Percentiles rank a stretch among this genome's conserved stretches.
These are phyloP conservation scores for Drosophila athabasca DNA, from an alignment of 1,140 invertebrate genomes.

Conservation along the genomic window DNA sequence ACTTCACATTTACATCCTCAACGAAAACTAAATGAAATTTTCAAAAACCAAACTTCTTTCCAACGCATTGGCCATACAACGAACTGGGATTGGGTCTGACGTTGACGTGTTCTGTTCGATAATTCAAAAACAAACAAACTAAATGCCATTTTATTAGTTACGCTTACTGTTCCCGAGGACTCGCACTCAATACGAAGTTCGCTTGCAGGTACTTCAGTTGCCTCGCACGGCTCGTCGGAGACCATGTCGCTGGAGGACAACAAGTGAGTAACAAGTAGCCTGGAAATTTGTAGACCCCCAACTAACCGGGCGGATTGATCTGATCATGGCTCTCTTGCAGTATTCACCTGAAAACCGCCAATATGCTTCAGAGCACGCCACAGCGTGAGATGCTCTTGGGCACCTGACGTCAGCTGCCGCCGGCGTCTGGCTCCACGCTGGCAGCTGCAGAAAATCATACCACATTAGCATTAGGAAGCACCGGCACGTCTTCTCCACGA, in stretches of 20 bases:
- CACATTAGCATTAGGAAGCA: constrained; percentile 26
- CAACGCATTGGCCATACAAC: constrained; percentile 58
- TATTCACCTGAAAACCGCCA: constrained; percentile 78
- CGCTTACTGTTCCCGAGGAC: constrained; percentile 83
- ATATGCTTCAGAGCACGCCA: constrained; percentile 76
- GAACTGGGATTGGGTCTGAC: constrained; percentile 55
- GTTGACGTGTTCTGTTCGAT: constrained; percentile 25
- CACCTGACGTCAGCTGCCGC: constrained; percentile 76
- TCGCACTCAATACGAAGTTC: constrained; percentile 83
- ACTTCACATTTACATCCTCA: constrained; percentile 41
- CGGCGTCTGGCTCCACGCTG: constrained; percentile 36
- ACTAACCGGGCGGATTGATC: not conserved
- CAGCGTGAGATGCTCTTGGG: constrained; percentile 72
- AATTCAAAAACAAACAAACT: constrained; percentile 30
- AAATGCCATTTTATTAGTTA: constrained; percentile 73
- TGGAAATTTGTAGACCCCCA: too few species aligned
- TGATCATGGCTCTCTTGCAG: constrained; percentile 29
- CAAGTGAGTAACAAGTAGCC: constrained; percentile 61
- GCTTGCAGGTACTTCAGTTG: constrained; percentile 83
- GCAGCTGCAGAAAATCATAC: constrained; percentile 45
- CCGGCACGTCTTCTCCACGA: constrained; percentile 38
- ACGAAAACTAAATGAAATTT: constrained; percentile 68
- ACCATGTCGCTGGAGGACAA: constrained; percentile 83
- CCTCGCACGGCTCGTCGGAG: constrained; percentile 81
- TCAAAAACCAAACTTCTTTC: constrained; percentile 37